Base-by-base conservation (phyloP, 2,888 invertebrate species). In the Colostygia pectinataria region DNA sequence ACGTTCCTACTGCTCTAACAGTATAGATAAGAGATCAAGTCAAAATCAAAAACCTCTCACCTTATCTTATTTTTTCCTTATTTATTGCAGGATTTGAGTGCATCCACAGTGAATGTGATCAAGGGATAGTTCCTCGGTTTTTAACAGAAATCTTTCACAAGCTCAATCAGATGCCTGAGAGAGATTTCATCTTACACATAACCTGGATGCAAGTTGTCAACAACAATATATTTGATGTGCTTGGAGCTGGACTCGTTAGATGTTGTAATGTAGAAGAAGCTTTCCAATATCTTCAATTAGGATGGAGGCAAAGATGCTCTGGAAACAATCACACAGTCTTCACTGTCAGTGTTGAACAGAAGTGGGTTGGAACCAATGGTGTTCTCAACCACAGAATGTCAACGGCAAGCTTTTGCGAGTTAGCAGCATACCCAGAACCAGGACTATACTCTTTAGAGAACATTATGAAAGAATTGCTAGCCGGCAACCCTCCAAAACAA, bases 141-240 rank as follows among this genome's bases (percentile, higher is more conserved):
- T 91, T 95, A 12, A 91, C 94, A 10, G 94, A 95, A 66, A 92
- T 95, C 63, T 95, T 94, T 68, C 91, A 92, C 24, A 93, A 93
- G 69, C 84, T 95, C 18, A 86, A 91, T 49, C 92, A 92, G 62
- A 91, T 93, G 80, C 90, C 92, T 40, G 94, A 93, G 56, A 90
- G 93, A 58, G 93, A 91, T 48, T 94, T 91, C 66, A 91, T 92
- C 33, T 80, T 95, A 2, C 93, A 93, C 65, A 91, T 95, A 53
- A 93, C 94, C 31, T 95, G 94, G 92, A 93, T 94, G 66, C 94
- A 95, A 79, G 93, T 95, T 36, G 92, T 92, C 33, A 93, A 93
- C 39, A 94, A 94, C 58, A 93, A 92, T 59, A 91, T 93, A 57
- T 87, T 87, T 77, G 90, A 80, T 90, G 92, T 92, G 29, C 86